A percentile compares a stretch with the other conserved stretches of the same genome.
These are phyloP conservation scores for Steatornis caripensis DNA, from an alignment of 2,113 vertebrate species.

Conservation along the genomic window DNA sequence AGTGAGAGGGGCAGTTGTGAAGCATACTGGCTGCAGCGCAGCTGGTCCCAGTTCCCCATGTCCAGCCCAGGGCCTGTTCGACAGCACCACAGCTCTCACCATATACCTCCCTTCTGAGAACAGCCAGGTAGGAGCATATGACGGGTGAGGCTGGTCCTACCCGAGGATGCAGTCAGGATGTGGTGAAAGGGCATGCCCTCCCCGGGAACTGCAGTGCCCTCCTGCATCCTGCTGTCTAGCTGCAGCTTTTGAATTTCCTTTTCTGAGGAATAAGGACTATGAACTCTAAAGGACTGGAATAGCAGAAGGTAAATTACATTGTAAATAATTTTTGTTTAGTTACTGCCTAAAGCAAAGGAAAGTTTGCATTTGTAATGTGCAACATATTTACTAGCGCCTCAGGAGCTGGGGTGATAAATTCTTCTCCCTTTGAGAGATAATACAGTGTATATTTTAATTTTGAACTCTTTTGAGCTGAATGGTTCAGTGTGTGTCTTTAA, in stretches of 20 bases:
- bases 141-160: background rate
- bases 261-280: background rate
- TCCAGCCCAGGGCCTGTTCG: background rate
- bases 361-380: background rate
- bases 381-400: background rate
- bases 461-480: background rate
- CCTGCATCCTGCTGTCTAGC: fast-evolving
- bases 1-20: background rate
- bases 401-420: background rate
- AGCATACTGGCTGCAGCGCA: background rate
- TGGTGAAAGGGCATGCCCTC: background rate
- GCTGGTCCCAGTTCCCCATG: fast-evolving
- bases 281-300: background rate
- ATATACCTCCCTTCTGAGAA: background rate
- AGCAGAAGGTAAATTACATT: background rate
- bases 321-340: background rate
- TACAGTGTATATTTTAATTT: background rate
- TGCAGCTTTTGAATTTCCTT: background rate
- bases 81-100: background rate
- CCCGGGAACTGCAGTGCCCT: fast-evolving
- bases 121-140: fast-evolving
- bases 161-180: fast-evolving
- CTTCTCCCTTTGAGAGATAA: background rate
- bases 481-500: background rate
- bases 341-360: background rate